Evolutionary conservation across 2,113 vertebrate species (phyloP).

Genomic region (Heterotilapia buettikoferi): DNA sequence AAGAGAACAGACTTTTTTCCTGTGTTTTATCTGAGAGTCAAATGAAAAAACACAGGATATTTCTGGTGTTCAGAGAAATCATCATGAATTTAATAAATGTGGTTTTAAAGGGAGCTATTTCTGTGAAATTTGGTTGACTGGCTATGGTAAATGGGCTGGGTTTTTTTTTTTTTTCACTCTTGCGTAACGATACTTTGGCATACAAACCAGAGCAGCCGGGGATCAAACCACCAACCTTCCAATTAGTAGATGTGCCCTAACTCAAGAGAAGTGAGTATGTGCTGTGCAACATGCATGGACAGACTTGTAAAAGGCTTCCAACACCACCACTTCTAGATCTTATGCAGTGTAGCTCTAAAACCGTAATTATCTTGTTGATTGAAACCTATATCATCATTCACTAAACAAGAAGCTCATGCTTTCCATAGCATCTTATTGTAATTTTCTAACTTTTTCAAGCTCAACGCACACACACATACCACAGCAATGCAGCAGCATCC

Average conservation of each 20-base stretch:
- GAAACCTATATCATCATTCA: background rate
- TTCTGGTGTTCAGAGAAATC: background rate
- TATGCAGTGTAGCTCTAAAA: background rate
- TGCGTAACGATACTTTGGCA: background rate
- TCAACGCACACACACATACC: background rate
- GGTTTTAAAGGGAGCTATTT: background rate
- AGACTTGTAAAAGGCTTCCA: background rate
- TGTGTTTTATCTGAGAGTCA: background rate
- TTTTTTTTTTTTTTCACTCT: fast-evolving
- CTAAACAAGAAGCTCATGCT: background rate
- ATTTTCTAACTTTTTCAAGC: background rate
- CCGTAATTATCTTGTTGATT: background rate
- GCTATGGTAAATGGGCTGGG: background rate
- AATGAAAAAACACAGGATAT: background rate
- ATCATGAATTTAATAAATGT: background rate
- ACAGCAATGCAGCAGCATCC: background rate
- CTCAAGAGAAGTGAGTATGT: background rate
- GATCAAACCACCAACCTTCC: background rate
- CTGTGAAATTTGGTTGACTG: background rate
- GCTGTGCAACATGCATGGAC: background rate
- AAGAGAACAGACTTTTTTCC: background rate
- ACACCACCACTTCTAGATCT: background rate
- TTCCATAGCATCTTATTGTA: background rate
- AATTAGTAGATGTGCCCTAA: background rate
- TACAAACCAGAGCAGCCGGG: background rate